phyloP scores from a whole-genome alignment of 2,113 vertebrate species.

The Amphiprion percula region DNA sequence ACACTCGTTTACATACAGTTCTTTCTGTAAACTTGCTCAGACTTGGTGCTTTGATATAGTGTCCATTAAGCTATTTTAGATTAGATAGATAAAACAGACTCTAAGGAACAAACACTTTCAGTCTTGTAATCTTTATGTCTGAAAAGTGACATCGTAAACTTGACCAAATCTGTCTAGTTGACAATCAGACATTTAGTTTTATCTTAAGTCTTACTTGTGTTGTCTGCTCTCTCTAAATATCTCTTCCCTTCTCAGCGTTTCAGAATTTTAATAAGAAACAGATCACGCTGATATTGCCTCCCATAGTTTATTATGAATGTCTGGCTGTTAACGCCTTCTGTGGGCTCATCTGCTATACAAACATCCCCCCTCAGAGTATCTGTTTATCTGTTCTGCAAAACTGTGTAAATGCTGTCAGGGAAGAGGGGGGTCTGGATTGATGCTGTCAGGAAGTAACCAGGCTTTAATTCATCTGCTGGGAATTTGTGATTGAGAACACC shows the following conservation, averaged over 20 bases:
- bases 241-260: neutral
- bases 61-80: too few species aligned
- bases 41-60: too few species aligned
- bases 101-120: neutral
- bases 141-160: neutral
- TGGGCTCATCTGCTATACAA: conserved; percentile 55
- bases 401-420: conserved; percentile 9
- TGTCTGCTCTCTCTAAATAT: conserved; percentile 9
- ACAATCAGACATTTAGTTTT: neutral
- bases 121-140: neutral
- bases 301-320: conserved; percentile 65
- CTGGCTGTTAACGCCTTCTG: conserved; percentile 67
- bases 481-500: conserved; percentile 26
- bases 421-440: conserved; percentile 32
- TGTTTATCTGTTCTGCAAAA: conserved; percentile 59
- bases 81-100: neutral
- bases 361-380: conserved; percentile 37
- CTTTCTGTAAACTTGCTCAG: too few species aligned
- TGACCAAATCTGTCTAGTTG: neutral
- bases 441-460: conserved; percentile 47
- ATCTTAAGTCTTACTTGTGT: neutral
- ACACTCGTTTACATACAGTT: too few species aligned
- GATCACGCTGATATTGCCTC: conserved; percentile 37
- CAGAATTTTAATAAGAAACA: conserved; percentile 41
- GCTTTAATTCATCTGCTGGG: conserved; percentile 45